Percentiles rank a stretch among this genome's conserved stretches.
Evolutionary conservation across 2,113 vertebrate species (phyloP).

Genomic region (Gambusia affinis): DNA sequence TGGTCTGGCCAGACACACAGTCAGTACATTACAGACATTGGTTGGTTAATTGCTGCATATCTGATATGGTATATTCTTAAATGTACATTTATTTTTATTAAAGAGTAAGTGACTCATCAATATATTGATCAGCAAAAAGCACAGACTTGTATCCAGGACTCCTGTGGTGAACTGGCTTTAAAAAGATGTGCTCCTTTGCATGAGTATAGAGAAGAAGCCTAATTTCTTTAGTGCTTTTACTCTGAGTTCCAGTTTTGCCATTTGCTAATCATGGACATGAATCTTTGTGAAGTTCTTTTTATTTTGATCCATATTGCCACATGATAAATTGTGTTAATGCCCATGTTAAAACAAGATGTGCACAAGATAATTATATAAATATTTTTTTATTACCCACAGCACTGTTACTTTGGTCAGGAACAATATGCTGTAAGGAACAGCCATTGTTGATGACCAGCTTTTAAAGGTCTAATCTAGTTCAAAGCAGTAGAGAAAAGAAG

Average conservation of each 20-base stretch:
- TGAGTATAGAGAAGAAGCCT: constrained; percentile 28
- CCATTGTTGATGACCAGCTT: constrained; percentile 61
- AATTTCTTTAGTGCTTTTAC: constrained; percentile 43
- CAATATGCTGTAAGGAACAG: constrained; percentile 41
- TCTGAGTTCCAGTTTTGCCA: constrained; percentile 26
- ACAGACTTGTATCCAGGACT: constrained; percentile 20
- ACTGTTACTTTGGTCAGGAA: constrained; percentile 36
- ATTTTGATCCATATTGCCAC: constrained; percentile 11
- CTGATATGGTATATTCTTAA: too few relatives aligned
- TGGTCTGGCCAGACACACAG: too few relatives aligned
- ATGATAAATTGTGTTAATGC: neutral
- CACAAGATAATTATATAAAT: constrained; percentile 48
- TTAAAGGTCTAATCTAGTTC: constrained; percentile 14
- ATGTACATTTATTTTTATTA: neutral
- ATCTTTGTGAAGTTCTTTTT: constrained; percentile 7
- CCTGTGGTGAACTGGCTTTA: constrained; percentile 48
- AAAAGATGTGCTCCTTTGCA: constrained; percentile 24
- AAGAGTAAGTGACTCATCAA: constrained; percentile 42
- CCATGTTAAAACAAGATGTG: neutral
- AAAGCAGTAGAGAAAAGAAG: constrained; percentile 11
- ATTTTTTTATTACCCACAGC: constrained; percentile 55
- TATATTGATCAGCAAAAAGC: constrained; percentile 58
- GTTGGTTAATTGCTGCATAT: too few relatives aligned
- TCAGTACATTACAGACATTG: too few relatives aligned
- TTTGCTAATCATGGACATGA: constrained; percentile 15